A percentile compares a stretch with the other conserved stretches of the same genome.
Conservation (phyloP, 2,888 invertebrate species). For the Steinernema scapterisci region DNA sequence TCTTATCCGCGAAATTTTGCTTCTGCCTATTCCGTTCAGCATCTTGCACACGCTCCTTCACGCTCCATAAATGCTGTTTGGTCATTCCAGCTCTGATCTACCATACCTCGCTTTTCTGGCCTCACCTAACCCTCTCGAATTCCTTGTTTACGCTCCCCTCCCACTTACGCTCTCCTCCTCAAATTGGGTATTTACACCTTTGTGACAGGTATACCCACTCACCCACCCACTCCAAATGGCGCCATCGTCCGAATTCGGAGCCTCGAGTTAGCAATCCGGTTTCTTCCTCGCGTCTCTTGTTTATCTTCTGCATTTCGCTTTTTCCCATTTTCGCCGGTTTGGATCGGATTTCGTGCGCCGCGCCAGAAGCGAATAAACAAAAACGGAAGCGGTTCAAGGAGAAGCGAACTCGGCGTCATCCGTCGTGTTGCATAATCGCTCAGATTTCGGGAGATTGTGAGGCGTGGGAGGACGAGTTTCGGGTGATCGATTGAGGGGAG, state of each 20-base stretch:
- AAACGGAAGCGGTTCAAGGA: slow-evolving; percentile 22
- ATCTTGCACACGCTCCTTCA: too few relatives aligned
- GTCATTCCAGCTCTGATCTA: too few relatives aligned
- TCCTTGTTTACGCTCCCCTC: too few relatives aligned
- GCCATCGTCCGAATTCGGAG: neutral
- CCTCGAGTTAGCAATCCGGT: neutral
- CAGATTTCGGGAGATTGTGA: neutral
- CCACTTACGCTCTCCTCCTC: too few relatives aligned
- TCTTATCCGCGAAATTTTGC: neutral
- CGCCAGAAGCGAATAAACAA: slow-evolving; percentile 6
- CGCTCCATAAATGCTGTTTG: too few relatives aligned
- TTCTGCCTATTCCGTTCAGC: neutral
- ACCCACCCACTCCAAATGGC: neutral
- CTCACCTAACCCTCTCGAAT: too few relatives aligned
- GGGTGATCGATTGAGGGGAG: too few relatives aligned
- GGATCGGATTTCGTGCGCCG: slow-evolving; percentile 1
- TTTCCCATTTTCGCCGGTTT: neutral
- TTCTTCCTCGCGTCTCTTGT: neutral
- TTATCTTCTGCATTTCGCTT: slow-evolving; percentile 8
- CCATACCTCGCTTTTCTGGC: too few relatives aligned
- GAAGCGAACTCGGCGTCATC: neutral
- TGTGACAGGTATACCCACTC: too few relatives aligned
- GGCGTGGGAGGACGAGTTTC: too few relatives aligned
- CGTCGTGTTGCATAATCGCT: neutral
- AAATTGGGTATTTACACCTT: too few relatives aligned